Conservation (phyloP, 2,888 invertebrate genomes). For the Drosophila cracens region DNA sequence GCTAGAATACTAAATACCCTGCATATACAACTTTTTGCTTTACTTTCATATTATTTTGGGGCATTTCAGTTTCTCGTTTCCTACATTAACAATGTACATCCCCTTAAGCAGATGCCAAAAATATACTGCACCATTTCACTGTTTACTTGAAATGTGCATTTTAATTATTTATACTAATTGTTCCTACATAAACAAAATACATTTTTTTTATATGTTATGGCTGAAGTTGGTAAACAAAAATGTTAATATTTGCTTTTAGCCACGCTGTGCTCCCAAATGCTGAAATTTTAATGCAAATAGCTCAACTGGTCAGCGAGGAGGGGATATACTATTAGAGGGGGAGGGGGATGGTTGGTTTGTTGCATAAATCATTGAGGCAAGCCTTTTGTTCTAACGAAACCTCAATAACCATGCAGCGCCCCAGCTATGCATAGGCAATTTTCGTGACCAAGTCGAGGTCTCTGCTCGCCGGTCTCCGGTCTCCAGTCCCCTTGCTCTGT, state of each 20-base stretch:
- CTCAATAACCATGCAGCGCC: conserved; percentile 42
- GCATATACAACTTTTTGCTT: not conserved
- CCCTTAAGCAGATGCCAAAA: not conserved
- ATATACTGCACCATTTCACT: not conserved
- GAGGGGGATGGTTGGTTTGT: conserved; percentile 14
- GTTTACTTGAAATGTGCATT: not conserved
- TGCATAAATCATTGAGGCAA: conserved; percentile 73
- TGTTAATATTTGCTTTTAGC: conserved; percentile 36
- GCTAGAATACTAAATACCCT: conserved; percentile 29
- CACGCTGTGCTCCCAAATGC: conserved; percentile 23
- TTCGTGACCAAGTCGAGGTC: conserved; percentile 52
- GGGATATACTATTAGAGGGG: not conserved
- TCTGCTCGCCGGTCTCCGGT: conserved; percentile 8
- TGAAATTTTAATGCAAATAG: conserved; percentile 75
- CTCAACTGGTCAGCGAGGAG: conserved; percentile 48
- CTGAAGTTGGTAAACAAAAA: conserved; percentile 30
- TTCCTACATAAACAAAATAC: conserved; percentile 8
- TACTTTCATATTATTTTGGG: not conserved
- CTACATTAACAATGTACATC: not conserved
- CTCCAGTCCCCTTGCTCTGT: not conserved
- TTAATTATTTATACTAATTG: conserved; percentile 7
- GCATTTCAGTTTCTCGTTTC: not conserved
- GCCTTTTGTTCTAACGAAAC: conserved; percentile 61
- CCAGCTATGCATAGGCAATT: conserved; percentile 45
- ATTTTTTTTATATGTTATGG: conserved; percentile 6